Evolutionary conservation across 2,888 invertebrate genomes (phyloP), one percentile per base, ranked within the genome.

Genomic region (Cantharis nigra): DNA sequence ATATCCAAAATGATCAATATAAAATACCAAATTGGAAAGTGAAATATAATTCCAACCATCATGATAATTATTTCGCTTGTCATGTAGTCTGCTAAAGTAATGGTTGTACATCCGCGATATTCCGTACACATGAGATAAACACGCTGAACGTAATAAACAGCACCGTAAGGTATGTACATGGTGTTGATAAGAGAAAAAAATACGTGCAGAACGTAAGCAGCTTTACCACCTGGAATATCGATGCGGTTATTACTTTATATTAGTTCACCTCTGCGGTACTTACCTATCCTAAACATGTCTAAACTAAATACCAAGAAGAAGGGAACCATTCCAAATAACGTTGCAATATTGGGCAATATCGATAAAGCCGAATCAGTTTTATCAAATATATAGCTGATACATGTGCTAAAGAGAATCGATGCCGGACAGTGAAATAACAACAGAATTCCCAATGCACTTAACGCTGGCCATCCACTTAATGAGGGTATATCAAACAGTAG

Each of bases 361-460:
- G 94, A 93, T 85, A 95, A 94, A 0, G 95, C 95, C 4, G 95
- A 94, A 85, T 96, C 96, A 90, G 93, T 93, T 85, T 94, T 94
- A 87, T 95, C 93, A 86, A 96, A 96, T 71, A 95, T 90, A 85
- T 95, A 96, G 28, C 95, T 95, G 49, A 94, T 89, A 81, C 94
- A 92, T 0, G 96, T 94, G 82, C 93, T 93, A 86, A 94, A 94
- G 80, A 96, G 89, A 69, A 96, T 93, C 80, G 94, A 93, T 18
- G 94, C 91, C 3, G 95, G 94, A 83, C 94, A 93, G 89, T 94
- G 95, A 9, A 95, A 89, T 67, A 94, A 86, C 10, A 94, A 89
- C 0, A 95, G 90, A 63, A 91, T 88, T n/a, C 92, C 91, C 13
- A 95, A 89, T 82, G 93, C 93, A 49, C 91, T 90, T 79, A 95